Evolutionary conservation across 2,888 invertebrate genomes (phyloP), one percentile per base, ranked within the genome.

Genomic region (Andrena marginata): DNA sequence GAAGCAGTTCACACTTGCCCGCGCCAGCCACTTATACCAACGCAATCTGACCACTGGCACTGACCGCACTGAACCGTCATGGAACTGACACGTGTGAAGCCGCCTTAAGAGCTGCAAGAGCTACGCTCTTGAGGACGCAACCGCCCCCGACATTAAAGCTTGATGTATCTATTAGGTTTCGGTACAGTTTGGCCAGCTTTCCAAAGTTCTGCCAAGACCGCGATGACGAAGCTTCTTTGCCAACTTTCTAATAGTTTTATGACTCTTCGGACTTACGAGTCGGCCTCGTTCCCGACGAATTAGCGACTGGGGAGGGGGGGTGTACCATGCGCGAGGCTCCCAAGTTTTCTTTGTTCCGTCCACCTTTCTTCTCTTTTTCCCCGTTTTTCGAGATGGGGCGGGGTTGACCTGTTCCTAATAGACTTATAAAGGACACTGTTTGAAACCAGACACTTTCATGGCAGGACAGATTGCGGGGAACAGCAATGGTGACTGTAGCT

Each of bases 231-330:
- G 71, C 77, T 71, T 74, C 81, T 82, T 82, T 31, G 73, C 73
- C 77, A 84, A 87, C 86, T 82, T 84, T 72, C 75, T 86, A 88
- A 87, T 86, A 87, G 87, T 86, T 87, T 87, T 86, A 86, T 80
- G 88, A 84, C 82, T 80, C 82, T 79, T 86, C 73, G 42, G 77
- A 77, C 85, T 87, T 72, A 69, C 72, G 65, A 56, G 62, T 70
- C 49, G 20, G 71, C 48, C 78, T 64, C 56, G 65, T 74, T 77
- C 65, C 68, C 74, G 33, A 77, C 85, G 80, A 87, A 87, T 87
- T 87, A 85, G 77, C 80, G 76, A 48, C 64, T 68, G 65, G 33
- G 49, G 10, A 48, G 8, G 54, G 71, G n/a, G n/a, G n/a, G n/a
- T n/a, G n/a, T n/a, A 76, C 54, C 70, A 31, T 72, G 77, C 26